Base-by-base conservation (phyloP, 2,888 invertebrate genomes). In the Molanna angustata region DNA sequence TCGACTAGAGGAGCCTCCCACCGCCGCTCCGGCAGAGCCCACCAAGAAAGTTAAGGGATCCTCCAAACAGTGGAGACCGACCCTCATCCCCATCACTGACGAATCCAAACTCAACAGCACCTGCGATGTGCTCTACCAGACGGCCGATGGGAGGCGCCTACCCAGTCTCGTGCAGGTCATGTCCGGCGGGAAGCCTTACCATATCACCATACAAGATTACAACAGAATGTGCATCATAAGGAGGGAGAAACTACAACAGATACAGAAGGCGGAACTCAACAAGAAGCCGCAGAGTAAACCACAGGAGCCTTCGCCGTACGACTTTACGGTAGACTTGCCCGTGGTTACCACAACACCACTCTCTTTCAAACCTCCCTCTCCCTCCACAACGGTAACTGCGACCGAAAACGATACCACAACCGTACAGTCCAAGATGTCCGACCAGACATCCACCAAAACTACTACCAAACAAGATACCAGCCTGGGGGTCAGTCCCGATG, bases 201-300 rank as follows among this genome's bases (percentile, higher is more conserved):
- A 88, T 66, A 84, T 90, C 62, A 87, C 87, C 2, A 78, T 89
- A 27, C 83, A 85, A 44, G 89, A 90, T 64, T 88, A 87, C 69
- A 88, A 88, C 69, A 86, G 88, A 60, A 86, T 87, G 86, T 86
- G 86, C 67, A 78, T 85, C 50, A 79, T 86, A 67, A 76, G 86
- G 4, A 73, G 84, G 1, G 86, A 85, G 65, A 82, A 84, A 57
- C 69, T 85, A 2, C 77, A 83, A 62, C 80, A 81, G 22, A 73
- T 84, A 20, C 79, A 80, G 47, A 80, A 80, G 64, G 69, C 54
- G 4, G 50, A 52, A 16, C 61, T 73, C 16, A 63, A 69, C 0
- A 72, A 73, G 60, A 67, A 69, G 53, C 62, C 69, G 1, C 18
- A 64, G 11, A 16, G 27, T 17, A 11, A 22, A 22, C 27, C 43